These are phyloP conservation scores for Megathymus violae DNA, from an alignment of 1,140 invertebrate genomes.

Conservation along the genomic window DNA sequence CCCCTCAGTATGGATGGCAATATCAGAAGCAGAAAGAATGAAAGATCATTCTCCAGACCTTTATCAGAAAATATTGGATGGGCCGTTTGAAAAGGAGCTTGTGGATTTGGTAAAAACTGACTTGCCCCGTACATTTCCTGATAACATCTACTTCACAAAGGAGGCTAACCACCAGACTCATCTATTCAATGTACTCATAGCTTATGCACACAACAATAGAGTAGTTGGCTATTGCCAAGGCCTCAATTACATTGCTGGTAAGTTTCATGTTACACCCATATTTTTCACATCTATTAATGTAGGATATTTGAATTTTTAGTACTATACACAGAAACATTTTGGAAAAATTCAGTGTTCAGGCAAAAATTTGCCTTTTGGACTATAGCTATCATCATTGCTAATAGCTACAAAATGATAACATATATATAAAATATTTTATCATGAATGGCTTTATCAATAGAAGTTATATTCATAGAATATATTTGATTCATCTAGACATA, in stretches of 20 bases:
- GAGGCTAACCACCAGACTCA: slow-evolving; percentile 89
- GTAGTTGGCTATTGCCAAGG: slow-evolving; percentile 97
- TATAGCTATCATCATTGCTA: too few relatives aligned
- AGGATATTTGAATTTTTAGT: too few relatives aligned
- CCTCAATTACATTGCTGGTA: slow-evolving; percentile 94
- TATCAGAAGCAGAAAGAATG: slow-evolving; percentile 90
- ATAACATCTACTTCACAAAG: slow-evolving; percentile 95
- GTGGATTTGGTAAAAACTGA: slow-evolving; percentile 93
- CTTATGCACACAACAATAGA: slow-evolving; percentile 95
- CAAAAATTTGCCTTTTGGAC: too few relatives aligned
- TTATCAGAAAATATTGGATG: slow-evolving; percentile 88
- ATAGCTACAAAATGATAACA: too few relatives aligned
- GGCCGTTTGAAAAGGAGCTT: slow-evolving; percentile 87
- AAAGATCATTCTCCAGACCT: slow-evolving; percentile 87
- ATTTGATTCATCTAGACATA: too few relatives aligned
- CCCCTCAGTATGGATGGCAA: slow-evolving; percentile 91
- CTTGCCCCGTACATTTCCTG: slow-evolving; percentile 95
- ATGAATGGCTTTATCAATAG: too few relatives aligned
- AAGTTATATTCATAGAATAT: too few relatives aligned
- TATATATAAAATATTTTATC: too few relatives aligned
- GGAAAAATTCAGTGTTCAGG: too few relatives aligned
- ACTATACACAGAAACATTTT: too few relatives aligned
- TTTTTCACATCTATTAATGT: too few relatives aligned
- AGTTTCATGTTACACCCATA: slow-evolving; percentile 22
- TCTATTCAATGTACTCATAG: slow-evolving; percentile 93